Conservation (phyloP, 2,888 invertebrate genomes). For the Mycalesis mineus region DNA sequence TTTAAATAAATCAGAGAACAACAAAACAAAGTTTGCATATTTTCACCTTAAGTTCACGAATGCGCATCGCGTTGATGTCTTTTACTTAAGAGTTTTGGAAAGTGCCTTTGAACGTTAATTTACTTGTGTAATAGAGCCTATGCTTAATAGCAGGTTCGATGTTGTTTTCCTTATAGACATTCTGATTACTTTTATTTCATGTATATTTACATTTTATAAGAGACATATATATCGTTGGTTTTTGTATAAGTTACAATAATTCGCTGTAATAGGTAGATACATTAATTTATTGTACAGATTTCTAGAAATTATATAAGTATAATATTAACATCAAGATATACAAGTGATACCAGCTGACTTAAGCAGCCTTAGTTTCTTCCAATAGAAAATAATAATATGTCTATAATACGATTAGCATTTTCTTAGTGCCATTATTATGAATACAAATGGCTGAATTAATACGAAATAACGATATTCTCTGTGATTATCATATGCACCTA, state of each 20-base stretch:
- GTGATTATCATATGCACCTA: constrained; percentile 13
- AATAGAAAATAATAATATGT: constrained; percentile 9
- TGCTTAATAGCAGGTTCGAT: background rate
- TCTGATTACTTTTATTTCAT: background rate
- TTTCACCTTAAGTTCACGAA: constrained; percentile 8
- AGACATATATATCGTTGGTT: too few species aligned
- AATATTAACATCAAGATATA: background rate
- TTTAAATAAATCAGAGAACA: constrained; percentile 1
- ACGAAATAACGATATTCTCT: constrained; percentile 25
- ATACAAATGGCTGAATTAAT: constrained; percentile 31
- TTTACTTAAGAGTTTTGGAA: constrained; percentile 70
- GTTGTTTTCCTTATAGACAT: background rate
- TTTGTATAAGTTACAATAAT: too few species aligned
- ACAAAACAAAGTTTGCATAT: constrained; percentile 3
- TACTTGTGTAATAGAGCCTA: constrained; percentile 1
- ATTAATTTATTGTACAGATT: background rate
- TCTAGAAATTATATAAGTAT: background rate
- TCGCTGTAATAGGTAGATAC: too few species aligned
- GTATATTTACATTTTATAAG: background rate
- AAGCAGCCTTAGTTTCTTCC: constrained; percentile 11
- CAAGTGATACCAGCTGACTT: background rate
- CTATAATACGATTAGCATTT: constrained; percentile 25
- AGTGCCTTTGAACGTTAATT: constrained; percentile 40
- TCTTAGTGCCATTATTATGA: constrained; percentile 28
- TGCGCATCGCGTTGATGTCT: constrained; percentile 70